Evolutionary conservation across 2,797 vertebrate genomes (phyloP), one percentile per base, ranked within the genome.

Genomic region (Neoniphon sammara): DNA sequence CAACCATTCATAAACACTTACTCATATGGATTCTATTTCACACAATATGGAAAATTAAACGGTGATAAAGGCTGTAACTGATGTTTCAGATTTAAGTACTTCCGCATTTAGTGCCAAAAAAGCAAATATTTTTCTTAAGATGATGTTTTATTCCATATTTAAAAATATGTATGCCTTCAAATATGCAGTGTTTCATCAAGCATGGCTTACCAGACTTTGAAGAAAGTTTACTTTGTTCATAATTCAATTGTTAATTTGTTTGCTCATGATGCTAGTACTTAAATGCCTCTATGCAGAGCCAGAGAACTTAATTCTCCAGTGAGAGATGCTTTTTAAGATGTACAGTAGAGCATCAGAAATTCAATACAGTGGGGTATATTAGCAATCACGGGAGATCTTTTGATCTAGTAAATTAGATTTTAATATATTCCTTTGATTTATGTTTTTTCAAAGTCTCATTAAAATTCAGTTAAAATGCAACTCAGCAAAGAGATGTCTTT

Each of bases 351-450:
- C 85, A 84, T 88, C 84, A 84, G 79, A 71, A 87, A 90, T 87
- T 88, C 78, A 90, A 89, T 90, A 89, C 91, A 88, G 90, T 78
- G 63, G 89, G 88, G 90, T 84, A 90, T 88, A 89, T 91, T 92
- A 91, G 87, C 83, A 91, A 91, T 92, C 89, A 88, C 77, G 77
- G 81, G 78, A 85, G 85, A 91, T 92, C 91, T 92, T 93, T 93
- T 94, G 91, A 93, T 93, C 89, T 93, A 70, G 86, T 78, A 92
- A 93, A 93, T 92, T 92, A 92, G 88, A 94, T 93, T 93, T 87
- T 93, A 94, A 93, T 94, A 82, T 93, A 94, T 94, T 93, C 92
- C 86, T 93, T 93, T 91, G 91, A 93, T 92, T 92, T 88, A 83
- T 83, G 75, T 83, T 86, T 87, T 88, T 70, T 75, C 82, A 79